Evolutionary conservation across 1,140 invertebrate genomes (phyloP), one percentile per base, ranked within the genome.

Genomic region (Bombus haemorrhoidalis): DNA sequence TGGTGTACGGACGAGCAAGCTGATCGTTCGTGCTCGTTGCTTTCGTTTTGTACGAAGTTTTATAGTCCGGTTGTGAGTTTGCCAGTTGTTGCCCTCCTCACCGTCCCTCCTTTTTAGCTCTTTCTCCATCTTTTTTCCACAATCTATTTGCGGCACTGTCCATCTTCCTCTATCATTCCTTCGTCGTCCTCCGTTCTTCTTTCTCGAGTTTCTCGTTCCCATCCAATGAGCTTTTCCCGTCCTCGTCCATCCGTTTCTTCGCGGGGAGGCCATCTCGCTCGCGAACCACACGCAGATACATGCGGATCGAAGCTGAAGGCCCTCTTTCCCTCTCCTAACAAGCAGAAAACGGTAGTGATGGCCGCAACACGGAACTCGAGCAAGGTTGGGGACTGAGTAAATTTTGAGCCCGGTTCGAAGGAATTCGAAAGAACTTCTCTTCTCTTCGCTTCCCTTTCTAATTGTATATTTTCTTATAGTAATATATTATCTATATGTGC

Each of bases 1-100:
- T 32, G 66, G 82, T 81, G 80, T 87, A 75, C 62, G 74, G 41
- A 83, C 81, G 76, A 71, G 86, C 78, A 62, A 89, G 80, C 87
- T 80, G 88, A 89, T 89, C 82, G 77, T 85, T 69, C 78, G 69
- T 75, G 78, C 66, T 64, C 47, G 72, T 71, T 82, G 32, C 86
- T 87, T 91, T 93, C 92, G 90, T 92, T 92, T 93, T 92, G 88
- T 69, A 83, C 69, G 59, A 89, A 92, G 89, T 93, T 92, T 93
- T 92, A 89, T 91, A 89, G 91, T 88, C 81, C 69, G 83, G 88
- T 81, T 92, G 92, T 91, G 92, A 92, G 91, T 91, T 93, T 93
- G 92, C 91, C 92, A 88, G 91, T 83, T 93, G 87, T 79, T 75
- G 77, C 80, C 77, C 86, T 80, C 78, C 86, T 87, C 83, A 57